These are phyloP conservation scores for Microcaecilia unicolor DNA, from an alignment of 2,797 vertebrate genomes.

Conservation along the genomic window DNA sequence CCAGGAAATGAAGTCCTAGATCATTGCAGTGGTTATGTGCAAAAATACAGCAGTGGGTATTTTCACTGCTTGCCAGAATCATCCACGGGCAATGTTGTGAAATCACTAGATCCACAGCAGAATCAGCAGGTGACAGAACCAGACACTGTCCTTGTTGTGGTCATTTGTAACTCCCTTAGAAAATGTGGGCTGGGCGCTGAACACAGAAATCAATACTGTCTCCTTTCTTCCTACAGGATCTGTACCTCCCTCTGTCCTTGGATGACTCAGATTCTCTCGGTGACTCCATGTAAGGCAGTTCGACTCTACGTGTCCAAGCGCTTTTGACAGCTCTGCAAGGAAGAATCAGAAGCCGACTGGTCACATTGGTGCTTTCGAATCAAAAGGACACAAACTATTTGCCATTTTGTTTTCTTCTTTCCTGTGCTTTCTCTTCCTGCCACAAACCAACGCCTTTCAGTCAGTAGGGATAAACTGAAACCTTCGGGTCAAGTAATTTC, in stretches of 20 bases:
- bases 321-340: slow-evolving; percentile 42
- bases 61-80: no score
- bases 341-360: slow-evolving; percentile 45
- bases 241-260: slow-evolving; percentile 94
- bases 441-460: slow-evolving; percentile 52
- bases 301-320: slow-evolving; percentile 8
- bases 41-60: no score
- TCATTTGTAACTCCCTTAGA: no score
- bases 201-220: slow-evolving; percentile 40
- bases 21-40: no score
- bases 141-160: no score
- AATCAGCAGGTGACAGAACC: no score
- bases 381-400: slow-evolving; percentile 33
- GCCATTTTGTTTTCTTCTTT: slow-evolving; percentile 45
- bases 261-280: slow-evolving; percentile 93
- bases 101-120: no score
- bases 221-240: slow-evolving; percentile 67
- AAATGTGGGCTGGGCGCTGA: not conserved
- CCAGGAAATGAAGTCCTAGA: no score
- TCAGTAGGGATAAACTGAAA: slow-evolving; percentile 57
- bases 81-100: no score
- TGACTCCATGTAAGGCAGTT: slow-evolving; percentile 81
- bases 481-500: slow-evolving; percentile 38
- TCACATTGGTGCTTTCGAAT: slow-evolving; percentile 57
- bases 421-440: slow-evolving; percentile 59